Evolutionary conservation across 2,113 vertebrate genomes (phyloP).

Genomic region (Corythornis vintsioides): DNA sequence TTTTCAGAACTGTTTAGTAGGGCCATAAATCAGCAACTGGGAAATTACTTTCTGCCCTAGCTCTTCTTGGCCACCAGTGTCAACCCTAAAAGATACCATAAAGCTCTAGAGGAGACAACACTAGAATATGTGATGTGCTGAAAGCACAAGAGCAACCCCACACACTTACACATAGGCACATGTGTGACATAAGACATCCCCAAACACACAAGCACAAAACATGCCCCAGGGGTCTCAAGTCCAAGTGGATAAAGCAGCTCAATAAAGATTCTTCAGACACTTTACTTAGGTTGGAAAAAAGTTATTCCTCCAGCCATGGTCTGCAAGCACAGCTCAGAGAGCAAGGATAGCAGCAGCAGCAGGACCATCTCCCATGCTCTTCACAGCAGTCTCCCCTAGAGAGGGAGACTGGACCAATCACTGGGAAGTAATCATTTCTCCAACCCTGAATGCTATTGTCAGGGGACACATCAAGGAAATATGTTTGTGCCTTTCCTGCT

Average conservation of each 20-base stretch:
- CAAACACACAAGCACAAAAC: neutral
- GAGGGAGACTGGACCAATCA: neutral
- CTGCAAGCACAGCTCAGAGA: neutral
- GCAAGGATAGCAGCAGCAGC: neutral
- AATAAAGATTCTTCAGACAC: neutral
- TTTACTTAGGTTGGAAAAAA: neutral
- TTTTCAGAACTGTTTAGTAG: slow-evolving; percentile 17
- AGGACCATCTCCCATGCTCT: neutral
- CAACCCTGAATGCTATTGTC: neutral
- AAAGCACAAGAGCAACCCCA: neutral
- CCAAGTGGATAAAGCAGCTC: neutral
- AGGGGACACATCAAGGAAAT: neutral
- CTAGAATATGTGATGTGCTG: neutral
- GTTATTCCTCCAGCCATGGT: neutral
- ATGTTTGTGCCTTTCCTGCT: neutral
- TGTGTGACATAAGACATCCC: neutral
- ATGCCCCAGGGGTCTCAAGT: neutral
- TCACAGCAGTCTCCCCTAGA: neutral
- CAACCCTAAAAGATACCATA: neutral
- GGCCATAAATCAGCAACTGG: slow-evolving; percentile 40
- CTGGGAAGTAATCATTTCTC: neutral
- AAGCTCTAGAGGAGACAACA: neutral
- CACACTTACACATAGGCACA: neutral
- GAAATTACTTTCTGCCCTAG: slow-evolving; percentile 15
- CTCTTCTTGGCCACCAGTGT: neutral